phyloP scores from a whole-genome alignment of 2,113 vertebrate genomes.

The Neofelis nebulosa region DNA sequence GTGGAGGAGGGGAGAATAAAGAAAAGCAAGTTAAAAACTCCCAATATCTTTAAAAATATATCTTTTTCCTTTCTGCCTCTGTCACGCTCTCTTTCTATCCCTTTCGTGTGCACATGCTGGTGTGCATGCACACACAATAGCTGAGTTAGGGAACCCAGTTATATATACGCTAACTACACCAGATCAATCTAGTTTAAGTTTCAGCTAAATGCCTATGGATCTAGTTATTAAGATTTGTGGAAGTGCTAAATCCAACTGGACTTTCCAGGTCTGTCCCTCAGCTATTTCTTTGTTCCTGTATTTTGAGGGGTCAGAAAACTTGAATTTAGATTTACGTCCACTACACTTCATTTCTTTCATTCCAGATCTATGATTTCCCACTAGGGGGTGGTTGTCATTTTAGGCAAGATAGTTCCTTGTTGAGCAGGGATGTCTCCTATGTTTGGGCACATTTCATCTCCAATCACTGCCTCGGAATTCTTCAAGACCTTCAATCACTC shows the following conservation, averaged over 20 bases:
- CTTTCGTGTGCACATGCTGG: rapidly evolving
- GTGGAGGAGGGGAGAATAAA: background rate
- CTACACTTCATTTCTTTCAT: background rate
- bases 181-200: background rate
- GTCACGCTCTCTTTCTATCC: background rate
- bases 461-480: background rate
- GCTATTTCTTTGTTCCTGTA: background rate
- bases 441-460: background rate
- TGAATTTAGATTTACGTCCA: background rate
- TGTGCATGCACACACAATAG: background rate
- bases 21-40: background rate
- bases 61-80: background rate
- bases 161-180: too few relatives aligned
- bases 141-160: background rate
- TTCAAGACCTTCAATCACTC: background rate
- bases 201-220: background rate
- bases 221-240: background rate
- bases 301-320: background rate
- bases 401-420: background rate
- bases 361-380: background rate
- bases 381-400: background rate
- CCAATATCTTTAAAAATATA: background rate
- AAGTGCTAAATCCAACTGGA: background rate
- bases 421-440: background rate
- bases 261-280: background rate